Percentiles rank a stretch among this genome's conserved stretches.
phyloP scores from a whole-genome alignment of 2,113 vertebrate genomes.

The Salvator merianae region DNA sequence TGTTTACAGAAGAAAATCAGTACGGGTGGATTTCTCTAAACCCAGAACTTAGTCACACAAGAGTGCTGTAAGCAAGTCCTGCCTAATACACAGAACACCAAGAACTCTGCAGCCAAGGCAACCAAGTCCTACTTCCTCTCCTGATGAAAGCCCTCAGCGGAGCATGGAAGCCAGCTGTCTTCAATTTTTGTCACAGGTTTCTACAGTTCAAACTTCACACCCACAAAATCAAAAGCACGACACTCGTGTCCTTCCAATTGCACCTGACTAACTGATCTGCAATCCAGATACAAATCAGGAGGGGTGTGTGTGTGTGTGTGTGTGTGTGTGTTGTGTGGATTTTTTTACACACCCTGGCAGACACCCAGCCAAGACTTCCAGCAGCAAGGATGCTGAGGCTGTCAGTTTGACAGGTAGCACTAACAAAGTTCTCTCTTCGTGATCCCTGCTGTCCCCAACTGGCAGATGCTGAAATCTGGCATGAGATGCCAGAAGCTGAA shows the following conservation, averaged over 20 bases:
- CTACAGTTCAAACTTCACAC: conserved; percentile 45
- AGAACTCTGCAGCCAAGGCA: conserved; percentile 10
- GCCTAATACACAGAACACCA: not conserved
- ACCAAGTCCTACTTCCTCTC: conserved; percentile 22
- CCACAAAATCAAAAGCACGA: conserved; percentile 27
- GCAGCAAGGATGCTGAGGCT: not conserved
- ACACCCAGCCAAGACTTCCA: not conserved
- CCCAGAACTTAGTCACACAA: conserved; percentile 13
- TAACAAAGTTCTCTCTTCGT: not conserved
- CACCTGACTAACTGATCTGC: conserved; percentile 44
- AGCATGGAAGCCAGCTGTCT: conserved; percentile 44
- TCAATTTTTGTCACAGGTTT: conserved; percentile 41
- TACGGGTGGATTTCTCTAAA: conserved; percentile 9
- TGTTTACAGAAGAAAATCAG: not conserved
- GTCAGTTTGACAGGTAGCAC: not conserved
- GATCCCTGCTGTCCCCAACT: not conserved
- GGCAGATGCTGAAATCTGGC: not conserved
- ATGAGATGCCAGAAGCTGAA: not conserved
- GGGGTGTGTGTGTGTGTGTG: conserved; percentile 12
- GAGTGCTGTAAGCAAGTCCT: not conserved
- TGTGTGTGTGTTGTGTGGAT: too few relatives aligned
- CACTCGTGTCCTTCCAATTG: conserved; percentile 18
- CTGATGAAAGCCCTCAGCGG: conserved; percentile 35
- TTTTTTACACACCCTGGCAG: not conserved
- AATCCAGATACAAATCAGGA: conserved; percentile 32